Percentiles rank a stretch among this genome's conserved stretches.
Evolutionary conservation across 2,797 vertebrate genomes (phyloP).

Genomic region (Siniperca scherzeri): DNA sequence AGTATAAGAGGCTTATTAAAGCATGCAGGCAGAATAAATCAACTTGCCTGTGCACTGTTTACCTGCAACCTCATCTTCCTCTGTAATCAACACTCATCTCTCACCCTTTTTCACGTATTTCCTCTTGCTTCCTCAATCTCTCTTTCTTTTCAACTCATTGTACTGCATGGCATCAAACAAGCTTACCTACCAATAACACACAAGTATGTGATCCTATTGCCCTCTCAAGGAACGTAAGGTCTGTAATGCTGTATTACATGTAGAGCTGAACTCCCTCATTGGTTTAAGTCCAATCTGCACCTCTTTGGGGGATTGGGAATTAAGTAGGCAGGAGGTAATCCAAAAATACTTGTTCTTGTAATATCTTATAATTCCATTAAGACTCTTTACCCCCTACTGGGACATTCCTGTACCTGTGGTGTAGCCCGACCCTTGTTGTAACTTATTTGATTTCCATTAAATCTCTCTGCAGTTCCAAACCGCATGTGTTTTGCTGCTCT

Average conservation of each 20-base stretch:
- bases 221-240: conserved; percentile 37
- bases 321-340: conserved; percentile 65
- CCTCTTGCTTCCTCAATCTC: background rate
- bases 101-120: background rate
- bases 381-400: conserved; percentile 57
- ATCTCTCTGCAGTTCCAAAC: conserved; percentile 30
- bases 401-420: conserved; percentile 46
- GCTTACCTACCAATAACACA: conserved; percentile 26
- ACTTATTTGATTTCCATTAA: conserved; percentile 46
- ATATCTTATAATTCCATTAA: conserved; percentile 68
- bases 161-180: conserved; percentile 17
- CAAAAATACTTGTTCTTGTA: conserved; percentile 67
- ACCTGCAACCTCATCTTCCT: conserved; percentile 2
- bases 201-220: conserved; percentile 34
- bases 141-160: conserved; percentile 1
- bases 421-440: conserved; percentile 16
- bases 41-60: background rate
- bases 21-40: conserved; percentile 17
- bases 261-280: conserved; percentile 36
- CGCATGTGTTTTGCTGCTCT: conserved; percentile 6
- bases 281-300: conserved; percentile 65
- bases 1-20: conserved; percentile 32
- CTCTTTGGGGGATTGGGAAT: conserved; percentile 60
- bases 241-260: conserved; percentile 51
- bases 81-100: conserved; percentile 7